phyloP scores from a whole-genome alignment of 2,888 invertebrate genomes.

The Tubulanus polymorphus region DNA sequence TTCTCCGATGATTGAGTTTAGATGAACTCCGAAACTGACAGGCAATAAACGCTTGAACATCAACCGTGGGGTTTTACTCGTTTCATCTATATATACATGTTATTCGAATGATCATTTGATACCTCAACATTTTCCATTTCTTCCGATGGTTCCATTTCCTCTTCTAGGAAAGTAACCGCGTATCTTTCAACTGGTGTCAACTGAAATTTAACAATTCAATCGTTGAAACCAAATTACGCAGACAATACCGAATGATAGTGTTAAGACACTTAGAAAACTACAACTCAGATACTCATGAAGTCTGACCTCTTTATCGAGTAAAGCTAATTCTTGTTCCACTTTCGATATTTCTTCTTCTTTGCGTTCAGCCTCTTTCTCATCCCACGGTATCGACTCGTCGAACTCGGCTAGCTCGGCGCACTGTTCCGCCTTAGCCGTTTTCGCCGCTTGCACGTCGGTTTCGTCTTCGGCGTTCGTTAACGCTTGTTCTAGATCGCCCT shows the following conservation, averaged over 20 bases:
- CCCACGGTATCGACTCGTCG: slow-evolving; percentile 88
- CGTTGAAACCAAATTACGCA: too few relatives aligned
- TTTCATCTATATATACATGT: too few relatives aligned
- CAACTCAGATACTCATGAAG: too few relatives aligned
- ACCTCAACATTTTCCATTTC: slow-evolving; percentile 62
- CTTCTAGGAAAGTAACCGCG: slow-evolving; percentile 89
- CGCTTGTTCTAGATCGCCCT: too few relatives aligned
- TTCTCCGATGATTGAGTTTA: too few relatives aligned
- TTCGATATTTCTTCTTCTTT: slow-evolving; percentile 41
- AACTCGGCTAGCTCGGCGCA: slow-evolving; percentile 74
- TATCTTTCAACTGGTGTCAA: slow-evolving; percentile 90
- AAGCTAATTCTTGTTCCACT: slow-evolving; percentile 52
- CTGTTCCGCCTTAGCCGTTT: slow-evolving; percentile 83
- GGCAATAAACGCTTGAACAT: too few relatives aligned
- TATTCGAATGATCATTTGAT: too few relatives aligned
- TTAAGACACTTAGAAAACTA: too few relatives aligned
- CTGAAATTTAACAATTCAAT: slow-evolving; percentile 56
- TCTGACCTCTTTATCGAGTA: slow-evolving; percentile 52
- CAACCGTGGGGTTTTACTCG: too few relatives aligned
- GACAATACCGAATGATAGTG: too few relatives aligned
- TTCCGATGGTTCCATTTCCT: slow-evolving; percentile 68
- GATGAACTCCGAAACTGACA: too few relatives aligned
- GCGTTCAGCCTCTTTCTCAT: slow-evolving; percentile 59
- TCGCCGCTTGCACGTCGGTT: slow-evolving; percentile 86
- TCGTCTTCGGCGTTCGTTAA: slow-evolving; percentile 92